These are phyloP conservation scores for Castor canadensis DNA, from an alignment of 2,113 vertebrate genomes.

Conservation along the genomic window DNA sequence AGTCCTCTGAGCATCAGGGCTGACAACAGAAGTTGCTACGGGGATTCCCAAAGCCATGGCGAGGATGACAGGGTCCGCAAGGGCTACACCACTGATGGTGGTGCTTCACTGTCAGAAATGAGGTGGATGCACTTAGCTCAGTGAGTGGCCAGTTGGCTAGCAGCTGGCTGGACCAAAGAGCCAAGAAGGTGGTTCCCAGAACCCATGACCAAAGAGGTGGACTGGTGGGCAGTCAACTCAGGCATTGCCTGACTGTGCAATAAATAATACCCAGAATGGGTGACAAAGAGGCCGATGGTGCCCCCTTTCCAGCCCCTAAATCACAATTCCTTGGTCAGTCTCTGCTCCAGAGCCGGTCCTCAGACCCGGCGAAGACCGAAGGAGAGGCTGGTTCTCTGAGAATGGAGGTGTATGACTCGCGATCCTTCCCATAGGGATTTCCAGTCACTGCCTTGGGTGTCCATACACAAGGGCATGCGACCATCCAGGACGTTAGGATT, in stretches of 20 bases:
- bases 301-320: neutral
- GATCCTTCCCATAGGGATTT: neutral
- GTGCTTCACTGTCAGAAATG: neutral
- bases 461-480: fast-evolving
- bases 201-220: neutral
- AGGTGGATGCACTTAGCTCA: neutral
- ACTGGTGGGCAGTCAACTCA: neutral
- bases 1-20: neutral
- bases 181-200: neutral
- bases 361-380: neutral
- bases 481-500: neutral
- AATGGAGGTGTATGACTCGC: neutral
- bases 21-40: neutral
- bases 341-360: neutral
- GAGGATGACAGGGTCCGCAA: neutral
- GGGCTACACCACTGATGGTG: neutral
- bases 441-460: neutral
- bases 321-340: neutral
- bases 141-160: neutral
- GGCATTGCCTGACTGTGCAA: neutral
- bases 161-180: neutral
- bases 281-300: neutral
- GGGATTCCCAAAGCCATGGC: neutral
- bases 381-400: neutral
- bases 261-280: neutral